Evolutionary conservation across 2,888 invertebrate genomes (phyloP), one percentile per base, ranked within the genome.

Genomic region (Ethmia dodecea): DNA sequence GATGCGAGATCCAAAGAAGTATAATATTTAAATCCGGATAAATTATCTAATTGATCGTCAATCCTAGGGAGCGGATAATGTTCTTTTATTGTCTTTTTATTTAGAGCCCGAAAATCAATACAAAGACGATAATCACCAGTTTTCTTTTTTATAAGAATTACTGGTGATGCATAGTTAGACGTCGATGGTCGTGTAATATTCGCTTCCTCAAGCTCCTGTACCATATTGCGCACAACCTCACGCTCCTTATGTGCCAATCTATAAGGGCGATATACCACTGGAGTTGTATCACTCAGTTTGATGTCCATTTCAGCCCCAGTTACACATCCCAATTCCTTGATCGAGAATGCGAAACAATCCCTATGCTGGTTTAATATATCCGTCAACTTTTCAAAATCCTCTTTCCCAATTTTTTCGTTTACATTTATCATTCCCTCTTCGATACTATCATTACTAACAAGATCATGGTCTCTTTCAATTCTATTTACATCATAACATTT

Each of bases 21-120:
- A 24, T 28, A 44, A 31, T 37, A 45, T 12, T 33, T 33, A 13
- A 35, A 39, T 10, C 43, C 43, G 22, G 28, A 40, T 1, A 45
- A 26, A 6, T 31, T 6, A 22, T 45, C 43, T 15, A 39, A 6
- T 16, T 38, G 24, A 24, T 24, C 24, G 9, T 24, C 9, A 24
- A 24, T 24, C 12, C 11, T 12, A 3, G 27, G 27, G 2, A 27
- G 3, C 13, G 27, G 27, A 12, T 27, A 27, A 12, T 13, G 27
- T 5, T 27, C 27, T n/a, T 27, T 27, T 4, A 11, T 5, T 8
- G 27, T 27, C 3, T 5, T 11, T 4, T 13, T 27, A 27, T 27
- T 27, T 12, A 27, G 9, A 3, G 11, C 4, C 9, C 27, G 10
- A 27, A 12, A 27, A 13, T 27, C 27, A 4, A 27, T 13, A 12